Evolutionary conservation across 2,797 vertebrate genomes (phyloP).

Genomic region (Streptopelia turtur): DNA sequence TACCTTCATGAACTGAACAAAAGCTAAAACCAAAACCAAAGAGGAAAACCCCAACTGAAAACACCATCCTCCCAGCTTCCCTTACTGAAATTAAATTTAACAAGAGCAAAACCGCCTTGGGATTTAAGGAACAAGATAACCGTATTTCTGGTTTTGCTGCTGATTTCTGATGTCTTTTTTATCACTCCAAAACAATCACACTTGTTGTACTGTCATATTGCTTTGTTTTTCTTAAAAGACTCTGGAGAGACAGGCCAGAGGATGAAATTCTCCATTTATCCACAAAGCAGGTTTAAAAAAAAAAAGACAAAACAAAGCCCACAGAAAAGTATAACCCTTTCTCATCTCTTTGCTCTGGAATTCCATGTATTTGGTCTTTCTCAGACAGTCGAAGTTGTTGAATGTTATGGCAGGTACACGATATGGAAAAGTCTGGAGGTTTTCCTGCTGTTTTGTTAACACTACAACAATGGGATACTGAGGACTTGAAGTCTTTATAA

Average conservation of each 20-base stretch:
- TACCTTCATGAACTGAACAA: neutral
- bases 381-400: neutral
- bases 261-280: conserved; percentile 13
- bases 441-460: neutral
- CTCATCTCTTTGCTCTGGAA: neutral
- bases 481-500: neutral
- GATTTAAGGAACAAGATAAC: neutral
- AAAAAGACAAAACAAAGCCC: neutral
- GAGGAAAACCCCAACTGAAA: neutral
- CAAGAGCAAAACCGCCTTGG: neutral
- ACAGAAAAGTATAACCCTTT: neutral
- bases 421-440: neutral
- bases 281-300: neutral
- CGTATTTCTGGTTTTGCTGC: conserved; percentile 20
- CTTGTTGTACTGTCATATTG: neutral
- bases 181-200: conserved; percentile 7
- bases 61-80: neutral
- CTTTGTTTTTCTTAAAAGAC: conserved; percentile 35
- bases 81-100: conserved; percentile 9
- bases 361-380: neutral
- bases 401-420: neutral
- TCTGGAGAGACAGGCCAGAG: neutral
- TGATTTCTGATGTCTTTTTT: conserved; percentile 25
- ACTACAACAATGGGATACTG: neutral
- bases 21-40: neutral